Conservation (phyloP, 2,797 vertebrate species). For the Enteromius treurensis region DNA sequence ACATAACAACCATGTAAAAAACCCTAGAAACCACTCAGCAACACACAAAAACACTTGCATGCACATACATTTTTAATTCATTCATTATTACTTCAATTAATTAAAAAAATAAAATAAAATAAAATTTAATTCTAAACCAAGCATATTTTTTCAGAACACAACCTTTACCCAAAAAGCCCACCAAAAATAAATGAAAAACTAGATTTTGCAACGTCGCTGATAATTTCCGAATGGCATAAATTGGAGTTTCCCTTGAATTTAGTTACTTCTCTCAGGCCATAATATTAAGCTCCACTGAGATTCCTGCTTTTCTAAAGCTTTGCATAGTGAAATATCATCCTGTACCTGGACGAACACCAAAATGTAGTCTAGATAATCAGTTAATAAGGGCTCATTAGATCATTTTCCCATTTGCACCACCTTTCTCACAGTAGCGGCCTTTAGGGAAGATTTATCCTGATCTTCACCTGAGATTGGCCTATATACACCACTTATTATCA, state of each 20-base stretch:
- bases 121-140: not conserved
- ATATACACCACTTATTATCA: not conserved
- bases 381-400: not conserved
- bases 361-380: not conserved
- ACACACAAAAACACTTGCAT: not conserved
- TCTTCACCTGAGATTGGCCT: not conserved
- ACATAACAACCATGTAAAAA: not conserved
- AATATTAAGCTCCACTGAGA: conserved; percentile 5
- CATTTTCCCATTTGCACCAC: not conserved
- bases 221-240: not conserved
- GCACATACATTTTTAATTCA: too few relatives aligned
- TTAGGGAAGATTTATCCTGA: not conserved
- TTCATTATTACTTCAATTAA: not conserved
- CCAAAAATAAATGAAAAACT: not conserved
- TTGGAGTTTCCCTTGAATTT: not conserved
- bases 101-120: too few relatives aligned
- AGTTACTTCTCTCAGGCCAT: not conserved
- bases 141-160: not conserved
- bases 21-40: not conserved
- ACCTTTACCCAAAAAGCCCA: not conserved
- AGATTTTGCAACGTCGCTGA: not conserved
- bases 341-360: not conserved
- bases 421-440: not conserved
- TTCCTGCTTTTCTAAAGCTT: conserved; percentile 11
- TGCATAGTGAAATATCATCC: not conserved